phyloP scores from a whole-genome alignment of 2,113 vertebrate species.

The Strix uralensis region DNA sequence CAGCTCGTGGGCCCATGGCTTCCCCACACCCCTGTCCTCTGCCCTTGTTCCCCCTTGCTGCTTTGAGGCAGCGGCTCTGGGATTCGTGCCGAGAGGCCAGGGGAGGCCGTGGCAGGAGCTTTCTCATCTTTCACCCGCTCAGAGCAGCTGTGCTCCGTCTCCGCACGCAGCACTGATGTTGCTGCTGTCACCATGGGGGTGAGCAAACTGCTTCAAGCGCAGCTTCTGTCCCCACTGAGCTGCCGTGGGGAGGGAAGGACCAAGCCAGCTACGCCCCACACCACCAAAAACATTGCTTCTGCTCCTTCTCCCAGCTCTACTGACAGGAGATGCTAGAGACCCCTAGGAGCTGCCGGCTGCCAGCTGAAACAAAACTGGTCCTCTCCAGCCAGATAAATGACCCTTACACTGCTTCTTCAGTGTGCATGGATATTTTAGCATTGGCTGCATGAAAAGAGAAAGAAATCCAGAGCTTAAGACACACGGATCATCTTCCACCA shows the following conservation, averaged over 20 bases:
- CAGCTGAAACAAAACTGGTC: not conserved
- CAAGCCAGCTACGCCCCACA: not conserved
- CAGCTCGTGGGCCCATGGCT: not conserved
- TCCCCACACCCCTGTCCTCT: fast-evolving
- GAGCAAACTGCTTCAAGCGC: fast-evolving
- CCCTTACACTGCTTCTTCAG: not conserved
- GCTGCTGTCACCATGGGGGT: not conserved
- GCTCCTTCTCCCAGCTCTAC: not conserved
- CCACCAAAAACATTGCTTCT: not conserved
- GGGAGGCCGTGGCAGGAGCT: not conserved
- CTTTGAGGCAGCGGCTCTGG: not conserved
- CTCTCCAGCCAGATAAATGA: not conserved
- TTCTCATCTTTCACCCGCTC: not conserved
- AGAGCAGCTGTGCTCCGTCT: not conserved
- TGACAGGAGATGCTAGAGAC: not conserved
- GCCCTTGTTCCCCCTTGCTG: not conserved
- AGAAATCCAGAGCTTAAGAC: not conserved
- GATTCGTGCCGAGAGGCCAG: fast-evolving
- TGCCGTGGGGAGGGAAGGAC: not conserved
- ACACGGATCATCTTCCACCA: not conserved
- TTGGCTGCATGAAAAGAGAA: not conserved
- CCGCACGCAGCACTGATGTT: not conserved
- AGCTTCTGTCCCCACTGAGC: not conserved
- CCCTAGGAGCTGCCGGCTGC: not conserved
- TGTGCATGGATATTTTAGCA: not conserved